A percentile compares a stretch with the other conserved stretches of the same genome.
Evolutionary conservation across 2,113 vertebrate genomes (phyloP).

Genomic region (Oryzias celebensis): DNA sequence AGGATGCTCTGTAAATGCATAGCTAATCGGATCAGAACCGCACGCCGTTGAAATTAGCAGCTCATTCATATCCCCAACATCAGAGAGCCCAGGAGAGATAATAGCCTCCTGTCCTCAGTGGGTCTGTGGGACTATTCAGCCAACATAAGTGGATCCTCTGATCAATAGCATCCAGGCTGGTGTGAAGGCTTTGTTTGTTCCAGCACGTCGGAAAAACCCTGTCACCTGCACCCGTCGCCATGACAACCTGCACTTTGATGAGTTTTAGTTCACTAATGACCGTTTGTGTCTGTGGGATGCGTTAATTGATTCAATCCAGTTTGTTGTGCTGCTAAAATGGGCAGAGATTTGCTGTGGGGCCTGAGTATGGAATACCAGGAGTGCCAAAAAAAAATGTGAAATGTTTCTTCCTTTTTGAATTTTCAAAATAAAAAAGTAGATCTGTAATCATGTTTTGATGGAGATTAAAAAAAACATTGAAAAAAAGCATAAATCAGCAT

Average conservation of each 20-base stretch:
- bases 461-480: too few relatives aligned
- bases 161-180: conserved; percentile 61
- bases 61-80: conserved; percentile 35
- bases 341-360: too few relatives aligned
- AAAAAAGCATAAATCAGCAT: too few relatives aligned
- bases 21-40: conserved; percentile 32
- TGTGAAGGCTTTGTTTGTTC: conserved; percentile 65
- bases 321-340: conserved; percentile 15
- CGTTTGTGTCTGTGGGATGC: not conserved
- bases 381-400: too few relatives aligned
- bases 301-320: conserved; percentile 19
- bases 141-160: conserved; percentile 30
- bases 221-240: conserved; percentile 60
- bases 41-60: conserved; percentile 11
- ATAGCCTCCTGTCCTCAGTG: conserved; percentile 38
- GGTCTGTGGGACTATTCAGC: conserved; percentile 56
- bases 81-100: conserved; percentile 44
- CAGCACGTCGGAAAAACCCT: conserved; percentile 30
- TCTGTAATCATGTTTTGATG: too few relatives aligned
- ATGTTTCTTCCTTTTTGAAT: too few relatives aligned
- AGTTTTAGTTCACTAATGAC: conserved; percentile 14
- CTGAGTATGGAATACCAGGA: too few relatives aligned
- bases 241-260: conserved; percentile 56
- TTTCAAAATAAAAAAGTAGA: too few relatives aligned
- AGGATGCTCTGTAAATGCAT: not conserved